Base-by-base conservation (phyloP, 2,888 invertebrate genomes). In the Unio pictorum region DNA sequence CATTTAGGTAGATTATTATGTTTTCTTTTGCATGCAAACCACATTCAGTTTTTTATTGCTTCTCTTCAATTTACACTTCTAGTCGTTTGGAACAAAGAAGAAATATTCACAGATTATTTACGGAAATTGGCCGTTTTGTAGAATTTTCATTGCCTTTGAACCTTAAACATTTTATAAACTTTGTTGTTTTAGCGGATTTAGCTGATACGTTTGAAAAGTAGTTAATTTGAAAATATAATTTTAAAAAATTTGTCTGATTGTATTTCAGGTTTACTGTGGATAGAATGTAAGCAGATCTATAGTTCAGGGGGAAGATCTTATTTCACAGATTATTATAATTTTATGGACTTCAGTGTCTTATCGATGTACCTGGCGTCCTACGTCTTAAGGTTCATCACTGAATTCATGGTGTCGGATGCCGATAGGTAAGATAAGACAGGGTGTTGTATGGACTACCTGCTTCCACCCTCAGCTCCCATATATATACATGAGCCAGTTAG, bases 321-420 rank as follows among this genome's bases (percentile, higher is more conserved):
- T 76, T 77, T 89, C 61, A 86, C 86, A 64, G 87, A 89, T 76
- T 87, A 88, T 73, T 89, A 89, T 78, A 90, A 89, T 79, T 86
- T 85, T 64, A 86, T 89, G 79, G 89, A 89, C 78, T 90, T 89
- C 74, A 84, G 85, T 64, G 88, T 89, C 28, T 80, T 90, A 28
- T 87, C 89, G 15, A 87, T 90, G 83, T 90, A 90, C 76, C 76
- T 90, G 60, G 87, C 89, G n/a, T 90, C 89, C 3, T 90, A 89
- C 72, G 86, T 87, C 17, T 83, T 90, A 45, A 79, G 89, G 61
- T 89, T 90, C 80, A 86, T 89, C 71, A 89, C 89, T 11, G 89
- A 89, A 74, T 86, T 84, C 70, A 85, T 84, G 80, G 87, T 89
- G 30, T 84, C 87, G 55, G 85, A 86, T 57, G 87, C 89, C 8